Conservation (phyloP, 2,888 invertebrate genomes). For the Clistopyga incitator region DNA sequence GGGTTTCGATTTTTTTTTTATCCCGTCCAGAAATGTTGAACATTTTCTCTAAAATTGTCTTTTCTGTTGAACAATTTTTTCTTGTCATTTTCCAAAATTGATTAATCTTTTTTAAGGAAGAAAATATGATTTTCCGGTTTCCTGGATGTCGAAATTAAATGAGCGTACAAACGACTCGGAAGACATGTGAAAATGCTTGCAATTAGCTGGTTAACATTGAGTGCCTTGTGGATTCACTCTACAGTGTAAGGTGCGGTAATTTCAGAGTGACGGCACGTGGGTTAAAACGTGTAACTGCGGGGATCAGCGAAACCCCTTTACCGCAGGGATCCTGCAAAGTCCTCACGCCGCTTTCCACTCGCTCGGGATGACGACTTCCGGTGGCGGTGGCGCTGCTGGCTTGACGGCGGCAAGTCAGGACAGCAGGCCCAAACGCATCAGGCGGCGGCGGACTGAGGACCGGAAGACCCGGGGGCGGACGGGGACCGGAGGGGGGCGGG, state of each 20-base stretch:
- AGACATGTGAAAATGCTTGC: neutral
- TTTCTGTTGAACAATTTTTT: too few relatives aligned
- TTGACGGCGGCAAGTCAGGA: conserved; percentile 67
- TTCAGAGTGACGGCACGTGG: conserved; percentile 81
- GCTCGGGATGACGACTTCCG: conserved; percentile 71
- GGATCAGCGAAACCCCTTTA: conserved; percentile 77
- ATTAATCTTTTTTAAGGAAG: too few relatives aligned
- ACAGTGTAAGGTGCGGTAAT: conserved; percentile 72
- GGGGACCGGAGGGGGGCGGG: conserved; percentile 83
- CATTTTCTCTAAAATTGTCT: too few relatives aligned
- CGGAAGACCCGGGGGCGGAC: conserved; percentile 83
- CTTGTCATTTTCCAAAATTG: too few relatives aligned
- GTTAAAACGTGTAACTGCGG: conserved; percentile 80
- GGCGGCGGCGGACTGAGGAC: conserved; percentile 83
- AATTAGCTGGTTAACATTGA: neutral
- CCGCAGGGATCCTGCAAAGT: conserved; percentile 62
- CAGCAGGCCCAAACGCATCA: conserved; percentile 80
- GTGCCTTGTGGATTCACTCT: neutral
- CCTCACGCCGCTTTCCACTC: conserved; percentile 60
- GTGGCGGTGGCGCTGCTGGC: conserved; percentile 46
- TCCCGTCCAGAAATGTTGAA: too few relatives aligned
- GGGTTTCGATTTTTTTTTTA: too few relatives aligned
- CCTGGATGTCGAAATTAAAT: neutral
- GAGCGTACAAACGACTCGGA: neutral
- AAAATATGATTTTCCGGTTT: too few relatives aligned